phyloP scores from a whole-genome alignment of 2,797 vertebrate genomes.

The Neosilurus mollespiculum region DNA sequence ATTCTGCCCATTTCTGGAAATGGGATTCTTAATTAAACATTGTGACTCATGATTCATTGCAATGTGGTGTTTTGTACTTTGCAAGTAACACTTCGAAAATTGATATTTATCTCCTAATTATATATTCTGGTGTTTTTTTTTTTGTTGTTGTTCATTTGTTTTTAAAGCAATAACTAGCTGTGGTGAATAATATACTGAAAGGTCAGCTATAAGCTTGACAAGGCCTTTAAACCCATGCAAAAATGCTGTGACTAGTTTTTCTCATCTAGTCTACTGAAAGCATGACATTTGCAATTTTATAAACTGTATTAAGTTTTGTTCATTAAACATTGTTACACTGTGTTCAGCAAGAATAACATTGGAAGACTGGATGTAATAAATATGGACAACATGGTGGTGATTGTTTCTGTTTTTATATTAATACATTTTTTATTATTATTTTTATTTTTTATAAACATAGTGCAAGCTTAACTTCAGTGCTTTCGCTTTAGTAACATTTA shows the following conservation, averaged over 20 bases:
- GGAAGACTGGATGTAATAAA: constrained; percentile 68
- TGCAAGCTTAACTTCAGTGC: constrained; percentile 40
- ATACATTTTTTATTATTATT: no score
- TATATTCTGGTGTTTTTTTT: constrained; percentile 53
- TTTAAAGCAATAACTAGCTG: constrained; percentile 66
- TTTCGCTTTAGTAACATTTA: constrained; percentile 20
- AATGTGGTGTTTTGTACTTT: constrained; percentile 73
- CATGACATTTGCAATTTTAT: constrained; percentile 59
- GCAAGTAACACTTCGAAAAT: constrained; percentile 37
- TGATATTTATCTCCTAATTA: constrained; percentile 57
- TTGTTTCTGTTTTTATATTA: constrained; percentile 41
- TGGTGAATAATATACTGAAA: constrained; percentile 52
- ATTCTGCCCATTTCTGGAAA: constrained; percentile 73
- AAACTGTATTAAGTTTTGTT: constrained; percentile 60
- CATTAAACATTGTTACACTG: constrained; percentile 67
- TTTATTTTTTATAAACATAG: neutral
- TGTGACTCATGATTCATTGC: constrained; percentile 66
- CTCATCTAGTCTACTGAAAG: constrained; percentile 55
- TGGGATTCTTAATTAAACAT: constrained; percentile 67
- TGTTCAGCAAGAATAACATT: constrained; percentile 66
- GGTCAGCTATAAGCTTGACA: constrained; percentile 54
- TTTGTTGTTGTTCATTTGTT: constrained; percentile 40
- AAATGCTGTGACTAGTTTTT: constrained; percentile 57
- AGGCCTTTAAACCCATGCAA: constrained; percentile 47
- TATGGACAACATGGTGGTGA: constrained; percentile 32